Evolutionary conservation across 1,140 invertebrate species (phyloP), one percentile per base, ranked within the genome.

Genomic region (Calliphora vicina): DNA sequence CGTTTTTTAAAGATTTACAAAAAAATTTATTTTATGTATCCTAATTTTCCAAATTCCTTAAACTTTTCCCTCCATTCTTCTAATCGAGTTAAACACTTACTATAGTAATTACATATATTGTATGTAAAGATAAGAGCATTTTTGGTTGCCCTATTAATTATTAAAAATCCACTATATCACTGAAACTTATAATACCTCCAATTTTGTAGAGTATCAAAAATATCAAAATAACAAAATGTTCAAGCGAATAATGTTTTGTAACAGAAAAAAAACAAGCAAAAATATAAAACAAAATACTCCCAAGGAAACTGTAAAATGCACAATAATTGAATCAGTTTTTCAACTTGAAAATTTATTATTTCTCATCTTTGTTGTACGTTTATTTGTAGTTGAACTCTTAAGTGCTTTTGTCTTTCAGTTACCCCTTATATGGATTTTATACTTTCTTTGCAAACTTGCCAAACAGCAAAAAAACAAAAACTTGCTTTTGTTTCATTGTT

Each of bases 251-350:
- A 78, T 43, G n/a, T 78, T 78, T 74, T 78, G 35, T 57, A n/a
- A 6, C 5, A 57, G 3, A 35, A 35, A 35, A 35, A 35, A 57
- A 57, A 17, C 2, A 57, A 57, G n/a, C 2, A 57, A 57, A n/a
- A 57, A n/a, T n/a, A 57, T 15, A 57, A 57, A 57, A 57, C 61
- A 67, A 67, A 67, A 61, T 17, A 10, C 27, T 74, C 35, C 26
- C 73, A 74, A 81, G 80, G 45, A 81, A 81, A 81, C 57, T 81
- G 50, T 13, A 81, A 81, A 81, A 81, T 81, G 80, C 57, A 81
- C 80, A 81, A 81, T 81, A 81, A 81, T 81, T 81, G 80, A 81
- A 81, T 81, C 50, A 81, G 80, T 81, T 81, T 81, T 81, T 27
- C 73, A 67, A 35, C 73, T 74, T 74, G 73, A 74, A 74, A 42